Base-by-base conservation (phyloP, 1,140 invertebrate species). In the Pantala flavescens region DNA sequence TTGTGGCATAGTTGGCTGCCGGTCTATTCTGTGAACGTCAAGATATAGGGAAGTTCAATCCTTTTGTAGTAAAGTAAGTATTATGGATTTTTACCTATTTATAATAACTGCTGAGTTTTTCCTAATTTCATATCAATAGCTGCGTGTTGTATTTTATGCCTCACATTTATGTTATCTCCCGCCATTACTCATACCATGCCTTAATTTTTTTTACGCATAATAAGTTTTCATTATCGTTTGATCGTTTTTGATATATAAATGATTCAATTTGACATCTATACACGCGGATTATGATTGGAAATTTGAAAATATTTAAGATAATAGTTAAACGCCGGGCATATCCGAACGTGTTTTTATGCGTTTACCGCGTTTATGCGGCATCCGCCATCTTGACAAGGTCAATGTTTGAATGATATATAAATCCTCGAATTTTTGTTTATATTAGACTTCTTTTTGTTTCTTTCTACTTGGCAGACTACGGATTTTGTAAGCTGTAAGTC, bases 351-450 rank as follows among this genome's bases (percentile, higher is more conserved):
- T 63, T 63, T 63, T 63, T 63, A 63, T 63, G n/a, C 49, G 49
- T 63, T 63, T 63, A 63, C 49, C 49, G 49, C 49, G 49, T 63
- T 63, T 63, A 63, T 63, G 49, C 49, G 49, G 49, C 12, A 63
- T 63, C 49, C 49, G 49, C 49, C 49, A 63, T 63, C 49, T 63
- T 63, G 49, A 63, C 49, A 63, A 63, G 49, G 49, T 63, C 49
- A 63, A 63, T 63, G 49, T 63, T 63, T 63, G 49, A 63, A 63
- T 63, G 49, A 14, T 36, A 36, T 36, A 36, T 36, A 36, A 36
- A 36, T 36, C 28, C 9, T 36, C 28, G 28, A 36, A 36, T 36
- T 36, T 36, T 36, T 36, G 28, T 36, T 36, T 36, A 36, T 36
- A 36, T 36, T 36, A 36, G 28, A 36, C 28, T 36, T 36, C 28